Evolutionary conservation across 2,888 invertebrate species (phyloP).

Genomic region (Leptinotarsa tumamoca): DNA sequence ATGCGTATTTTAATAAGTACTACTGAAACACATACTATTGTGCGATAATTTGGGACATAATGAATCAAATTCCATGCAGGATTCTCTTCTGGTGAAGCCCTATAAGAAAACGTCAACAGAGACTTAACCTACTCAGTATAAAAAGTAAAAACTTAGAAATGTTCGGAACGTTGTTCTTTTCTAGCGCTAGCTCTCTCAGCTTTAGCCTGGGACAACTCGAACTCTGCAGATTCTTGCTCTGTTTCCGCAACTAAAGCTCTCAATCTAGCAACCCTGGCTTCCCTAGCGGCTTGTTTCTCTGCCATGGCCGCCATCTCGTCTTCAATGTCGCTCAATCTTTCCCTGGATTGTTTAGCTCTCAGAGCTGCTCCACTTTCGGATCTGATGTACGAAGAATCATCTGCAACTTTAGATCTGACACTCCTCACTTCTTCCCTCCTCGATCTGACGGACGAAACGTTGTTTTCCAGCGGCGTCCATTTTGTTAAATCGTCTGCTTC

Average conservation of each 20-base stretch:
- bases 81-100: background rate
- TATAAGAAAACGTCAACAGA: background rate
- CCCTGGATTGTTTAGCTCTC: constrained; percentile 74
- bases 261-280: constrained; percentile 78
- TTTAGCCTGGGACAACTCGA: constrained; percentile 57
- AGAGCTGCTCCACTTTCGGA: constrained; percentile 72
- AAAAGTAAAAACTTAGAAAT: constrained; percentile 15
- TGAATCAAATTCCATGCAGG: background rate
- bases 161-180: constrained; percentile 52
- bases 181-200: constrained; percentile 50
- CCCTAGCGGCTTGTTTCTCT: constrained; percentile 77
- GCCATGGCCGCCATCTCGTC: constrained; percentile 80
- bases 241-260: constrained; percentile 76
- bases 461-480: constrained; percentile 68
- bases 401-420: constrained; percentile 58
- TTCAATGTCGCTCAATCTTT: constrained; percentile 78
- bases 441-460: constrained; percentile 49
- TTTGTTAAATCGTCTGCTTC: constrained; percentile 67
- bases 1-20: background rate
- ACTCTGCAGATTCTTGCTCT: constrained; percentile 64
- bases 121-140: background rate
- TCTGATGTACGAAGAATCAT: constrained; percentile 23
- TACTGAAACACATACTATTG: background rate
- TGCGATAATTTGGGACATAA: background rate
- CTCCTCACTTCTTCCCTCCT: constrained; percentile 35